Percentiles rank a stretch among this genome's conserved stretches.
phyloP scores from a whole-genome alignment of 2,888 invertebrate species.

The Xestobium rufovillosum region DNA sequence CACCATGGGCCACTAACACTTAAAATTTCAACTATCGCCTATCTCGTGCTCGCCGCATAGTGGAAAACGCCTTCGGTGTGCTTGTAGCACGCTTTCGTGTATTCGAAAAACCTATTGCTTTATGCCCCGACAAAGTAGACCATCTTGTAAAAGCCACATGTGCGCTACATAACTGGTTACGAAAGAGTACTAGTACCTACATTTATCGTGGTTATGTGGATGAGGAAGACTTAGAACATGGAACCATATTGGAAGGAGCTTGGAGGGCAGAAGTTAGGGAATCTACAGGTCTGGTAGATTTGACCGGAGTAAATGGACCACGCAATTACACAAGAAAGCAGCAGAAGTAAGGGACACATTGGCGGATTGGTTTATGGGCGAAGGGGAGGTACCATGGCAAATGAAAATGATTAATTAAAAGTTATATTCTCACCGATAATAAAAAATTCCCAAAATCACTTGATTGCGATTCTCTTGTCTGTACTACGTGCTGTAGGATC shows the following conservation, averaged over 20 bases:
- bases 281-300: slow-evolving; percentile 26
- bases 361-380: slow-evolving; percentile 17
- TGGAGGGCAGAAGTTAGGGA: too few relatives aligned
- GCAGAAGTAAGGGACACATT: slow-evolving; percentile 10
- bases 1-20: background rate
- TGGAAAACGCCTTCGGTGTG: slow-evolving; percentile 22
- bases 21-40: slow-evolving; percentile 23
- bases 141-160: slow-evolving; percentile 23
- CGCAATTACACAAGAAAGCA: too few relatives aligned
- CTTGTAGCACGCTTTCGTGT: slow-evolving; percentile 25
- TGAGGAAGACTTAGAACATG: slow-evolving; percentile 23
- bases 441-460: slow-evolving; percentile 29
- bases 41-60: slow-evolving; percentile 22
- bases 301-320: slow-evolving; percentile 22
- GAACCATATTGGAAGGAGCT: slow-evolving; percentile 25
- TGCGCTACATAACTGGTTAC: slow-evolving; percentile 24
- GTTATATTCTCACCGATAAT: slow-evolving; percentile 26
- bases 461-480: slow-evolving; percentile 27
- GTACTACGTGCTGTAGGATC: slow-evolving; percentile 36
- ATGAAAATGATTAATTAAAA: slow-evolving; percentile 27
- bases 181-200: slow-evolving; percentile 4
- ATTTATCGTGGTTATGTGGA: slow-evolving; percentile 23
- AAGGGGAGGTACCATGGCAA: slow-evolving; percentile 24
- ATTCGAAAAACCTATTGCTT: slow-evolving; percentile 21
- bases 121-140: slow-evolving; percentile 22